These are phyloP conservation scores for Ursus arctos DNA, from an alignment of 2,113 vertebrate genomes.

Conservation along the genomic window DNA sequence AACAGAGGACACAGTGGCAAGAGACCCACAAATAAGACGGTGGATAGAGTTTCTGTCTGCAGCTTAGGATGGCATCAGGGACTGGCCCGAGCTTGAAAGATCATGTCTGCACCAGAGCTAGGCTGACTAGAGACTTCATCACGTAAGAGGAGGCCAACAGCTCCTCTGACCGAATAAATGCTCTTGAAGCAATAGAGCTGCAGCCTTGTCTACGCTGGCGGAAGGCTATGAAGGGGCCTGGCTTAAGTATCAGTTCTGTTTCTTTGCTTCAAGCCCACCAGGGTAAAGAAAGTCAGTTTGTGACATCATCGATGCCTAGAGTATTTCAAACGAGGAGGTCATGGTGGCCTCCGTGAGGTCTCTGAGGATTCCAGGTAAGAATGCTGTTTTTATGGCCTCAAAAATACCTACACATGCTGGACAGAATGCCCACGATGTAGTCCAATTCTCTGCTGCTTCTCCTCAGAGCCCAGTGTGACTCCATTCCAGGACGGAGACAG, in stretches of 20 bases:
- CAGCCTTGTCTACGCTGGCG: not conserved
- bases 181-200: not conserved
- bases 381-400: not conserved
- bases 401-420: not conserved
- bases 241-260: not conserved
- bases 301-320: not conserved
- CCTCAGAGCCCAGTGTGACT: not conserved
- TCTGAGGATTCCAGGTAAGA: not conserved
- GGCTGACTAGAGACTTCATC: not conserved
- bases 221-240: not conserved
- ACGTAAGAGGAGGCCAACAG: not conserved
- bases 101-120: not conserved
- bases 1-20: not conserved
- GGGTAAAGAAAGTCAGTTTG: not conserved
- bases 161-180: not conserved
- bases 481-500: not conserved
- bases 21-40: not conserved
- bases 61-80: not conserved
- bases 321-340: not conserved
- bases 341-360: not conserved
- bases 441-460: slow-evolving; percentile 31
- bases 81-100: slow-evolving; percentile 14
- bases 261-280: not conserved
- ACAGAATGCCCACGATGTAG: not conserved
- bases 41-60: not conserved